Percentiles rank a stretch among this genome's conserved stretches.
Evolutionary conservation across 2,797 vertebrate genomes (phyloP).

Genomic region (Rallus crepitans): DNA sequence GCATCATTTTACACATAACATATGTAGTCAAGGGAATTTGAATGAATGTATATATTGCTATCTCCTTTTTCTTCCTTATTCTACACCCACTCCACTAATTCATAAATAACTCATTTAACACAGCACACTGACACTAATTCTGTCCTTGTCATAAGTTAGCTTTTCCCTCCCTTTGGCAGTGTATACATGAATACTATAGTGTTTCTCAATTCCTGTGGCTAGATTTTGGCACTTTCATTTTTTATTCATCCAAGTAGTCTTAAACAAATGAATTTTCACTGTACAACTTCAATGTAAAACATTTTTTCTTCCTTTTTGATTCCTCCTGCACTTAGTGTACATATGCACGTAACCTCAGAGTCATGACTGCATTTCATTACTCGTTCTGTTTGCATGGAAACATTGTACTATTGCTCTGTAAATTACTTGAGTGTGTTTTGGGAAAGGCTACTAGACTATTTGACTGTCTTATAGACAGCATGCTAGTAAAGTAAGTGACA

Average conservation of each 20-base stretch:
- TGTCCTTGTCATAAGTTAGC: background rate
- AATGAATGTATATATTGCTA: background rate
- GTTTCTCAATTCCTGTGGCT: background rate
- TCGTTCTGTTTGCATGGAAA: background rate
- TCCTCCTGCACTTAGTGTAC: background rate
- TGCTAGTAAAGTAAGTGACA: background rate
- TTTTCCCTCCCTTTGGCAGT: background rate
- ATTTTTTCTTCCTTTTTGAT: background rate
- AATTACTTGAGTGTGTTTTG: background rate
- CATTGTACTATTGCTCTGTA: background rate
- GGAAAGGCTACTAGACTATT: background rate
- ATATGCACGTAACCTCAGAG: background rate
- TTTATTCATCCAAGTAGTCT: background rate
- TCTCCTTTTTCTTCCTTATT: background rate
- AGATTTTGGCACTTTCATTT: background rate
- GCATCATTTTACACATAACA: background rate
- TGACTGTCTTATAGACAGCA: background rate
- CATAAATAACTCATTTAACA: background rate
- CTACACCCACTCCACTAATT: rapidly evolving
- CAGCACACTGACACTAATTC: background rate
- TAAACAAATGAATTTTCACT: background rate
- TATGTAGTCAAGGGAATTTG: background rate
- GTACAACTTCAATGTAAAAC: background rate
- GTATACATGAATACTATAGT: background rate
- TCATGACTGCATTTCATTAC: background rate